Evolutionary conservation across 2,888 invertebrate species (phyloP).

Genomic region (Catocala sponsa): DNA sequence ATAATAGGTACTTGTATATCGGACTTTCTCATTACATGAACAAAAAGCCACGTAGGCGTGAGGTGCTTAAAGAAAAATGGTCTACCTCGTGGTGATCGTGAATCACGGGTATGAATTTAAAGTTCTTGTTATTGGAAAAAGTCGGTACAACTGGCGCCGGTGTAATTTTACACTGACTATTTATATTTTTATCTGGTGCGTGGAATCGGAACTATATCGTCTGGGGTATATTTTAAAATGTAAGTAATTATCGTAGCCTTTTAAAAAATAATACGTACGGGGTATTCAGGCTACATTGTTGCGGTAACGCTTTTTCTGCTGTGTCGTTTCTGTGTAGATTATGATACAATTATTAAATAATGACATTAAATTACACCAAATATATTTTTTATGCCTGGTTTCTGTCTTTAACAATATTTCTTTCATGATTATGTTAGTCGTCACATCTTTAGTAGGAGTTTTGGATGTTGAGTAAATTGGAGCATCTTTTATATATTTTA

Average conservation of each 20-base stretch:
- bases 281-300: neutral
- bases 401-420: too few species aligned
- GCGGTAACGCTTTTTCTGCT: too few species aligned
- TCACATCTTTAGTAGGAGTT: too few species aligned
- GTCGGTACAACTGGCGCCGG: constrained; percentile 43
- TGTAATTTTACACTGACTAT: constrained; percentile 33
- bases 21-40: constrained; percentile 48
- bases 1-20: constrained; percentile 40
- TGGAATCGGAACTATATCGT: constrained; percentile 23
- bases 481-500: too few species aligned
- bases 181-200: constrained; percentile 24
- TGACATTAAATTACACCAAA: too few species aligned
- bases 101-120: constrained; percentile 47
- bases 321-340: too few species aligned
- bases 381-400: too few species aligned
- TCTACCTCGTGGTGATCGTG: constrained; percentile 32
- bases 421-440: too few species aligned
- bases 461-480: too few species aligned
- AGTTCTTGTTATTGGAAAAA: constrained; percentile 53
- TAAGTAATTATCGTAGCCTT: constrained; percentile 12
- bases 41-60: constrained; percentile 48
- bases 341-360: too few species aligned
- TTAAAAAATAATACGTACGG: constrained; percentile 9
- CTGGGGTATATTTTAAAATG: constrained; percentile 10
- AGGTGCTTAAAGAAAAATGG: constrained; percentile 41